Base-by-base conservation (phyloP, 2,113 vertebrate genomes). In the Lepus timidus region DNA sequence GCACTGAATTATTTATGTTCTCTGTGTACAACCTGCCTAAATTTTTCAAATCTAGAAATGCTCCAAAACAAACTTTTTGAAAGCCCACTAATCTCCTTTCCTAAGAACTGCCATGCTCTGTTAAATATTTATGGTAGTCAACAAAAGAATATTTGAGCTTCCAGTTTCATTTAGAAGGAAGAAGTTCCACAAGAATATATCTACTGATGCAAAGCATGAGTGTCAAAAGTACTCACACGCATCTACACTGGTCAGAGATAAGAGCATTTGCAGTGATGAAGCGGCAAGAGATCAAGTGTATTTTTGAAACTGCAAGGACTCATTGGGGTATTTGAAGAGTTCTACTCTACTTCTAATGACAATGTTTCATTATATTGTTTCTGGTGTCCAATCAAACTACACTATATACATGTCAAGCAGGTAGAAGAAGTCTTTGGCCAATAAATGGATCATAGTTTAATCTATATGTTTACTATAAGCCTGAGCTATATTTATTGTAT, bases 41-140 rank as follows among this genome's bases (percentile, higher is more conserved):
- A 85, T 65, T 85, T 92, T 84, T 85, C 33, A 64, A 67, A 85
- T 29, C 29, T 62, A 44, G 55, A 89, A 95, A 55, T 65, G 1
- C 9, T 92, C 22, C 64, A 58, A 84, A 88, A 65, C 12, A 22
- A 61, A 27, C 25, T 85, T 84, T 76, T 70, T 33, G 14, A 75
- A 90, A 88, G n/a, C 31, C 25, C 49, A 22, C 19, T 86, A 76
- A 33, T 90, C 9, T 79, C 9, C 6, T 81, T 49, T 83, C 62
- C 36, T 85, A 65, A 81, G 22, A 85, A 4, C 80, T 85, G 2
- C 31, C 52, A 23, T 90, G 58, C 25, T 58, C 3, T 70, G 27
- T 70, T 51, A 93, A 68, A 82, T 86, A 55, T 71, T 36, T 75
- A 44, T 79, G 13, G 4, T n/a, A 22, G 6, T 61, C 80, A 85